A percentile compares a stretch with the other conserved stretches of the same genome.
phyloP scores from a whole-genome alignment of 2,888 invertebrate genomes.

The Eupithecia pulchellata region DNA sequence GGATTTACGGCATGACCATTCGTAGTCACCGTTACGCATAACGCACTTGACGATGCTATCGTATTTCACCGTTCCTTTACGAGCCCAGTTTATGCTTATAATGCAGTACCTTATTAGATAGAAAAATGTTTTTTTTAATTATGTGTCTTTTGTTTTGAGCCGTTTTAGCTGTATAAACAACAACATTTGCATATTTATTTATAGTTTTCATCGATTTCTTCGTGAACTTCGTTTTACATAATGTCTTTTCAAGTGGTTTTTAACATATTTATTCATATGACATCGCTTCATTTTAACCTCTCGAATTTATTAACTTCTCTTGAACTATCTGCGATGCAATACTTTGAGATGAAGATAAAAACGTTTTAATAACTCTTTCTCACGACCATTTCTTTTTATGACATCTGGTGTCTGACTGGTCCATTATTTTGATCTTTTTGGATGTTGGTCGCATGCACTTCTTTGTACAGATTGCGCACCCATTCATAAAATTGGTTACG shows the following conservation, averaged over 20 bases:
- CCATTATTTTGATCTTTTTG: slow-evolving; percentile 18
- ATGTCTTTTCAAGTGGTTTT: background rate
- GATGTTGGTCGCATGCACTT: slow-evolving; percentile 25
- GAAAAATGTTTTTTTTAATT: background rate
- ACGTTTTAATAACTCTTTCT: slow-evolving; percentile 15
- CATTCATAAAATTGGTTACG: slow-evolving; percentile 31
- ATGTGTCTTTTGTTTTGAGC: background rate
- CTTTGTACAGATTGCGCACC: slow-evolving; percentile 39
- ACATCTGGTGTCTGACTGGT: slow-evolving; percentile 18
- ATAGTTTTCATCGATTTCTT: background rate
- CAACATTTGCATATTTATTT: background rate
- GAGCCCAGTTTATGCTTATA: slow-evolving; percentile 34
- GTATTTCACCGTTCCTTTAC: slow-evolving; percentile 55
- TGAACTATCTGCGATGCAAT: slow-evolving; percentile 1
- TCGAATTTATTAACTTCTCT: background rate
- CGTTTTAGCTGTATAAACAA: background rate
- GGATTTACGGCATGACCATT: slow-evolving; percentile 58
- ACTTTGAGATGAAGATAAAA: slow-evolving; percentile 7
- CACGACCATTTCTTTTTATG: slow-evolving; percentile 27
- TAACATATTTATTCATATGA: background rate
- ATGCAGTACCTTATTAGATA: slow-evolving; percentile 21
- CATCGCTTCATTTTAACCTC: background rate
- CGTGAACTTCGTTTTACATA: background rate
- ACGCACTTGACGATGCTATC: slow-evolving; percentile 55
- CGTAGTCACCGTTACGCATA: slow-evolving; percentile 56